These are phyloP conservation scores for Triplophysa siluroides DNA, from an alignment of 2,113 vertebrate genomes.

Conservation along the genomic window DNA sequence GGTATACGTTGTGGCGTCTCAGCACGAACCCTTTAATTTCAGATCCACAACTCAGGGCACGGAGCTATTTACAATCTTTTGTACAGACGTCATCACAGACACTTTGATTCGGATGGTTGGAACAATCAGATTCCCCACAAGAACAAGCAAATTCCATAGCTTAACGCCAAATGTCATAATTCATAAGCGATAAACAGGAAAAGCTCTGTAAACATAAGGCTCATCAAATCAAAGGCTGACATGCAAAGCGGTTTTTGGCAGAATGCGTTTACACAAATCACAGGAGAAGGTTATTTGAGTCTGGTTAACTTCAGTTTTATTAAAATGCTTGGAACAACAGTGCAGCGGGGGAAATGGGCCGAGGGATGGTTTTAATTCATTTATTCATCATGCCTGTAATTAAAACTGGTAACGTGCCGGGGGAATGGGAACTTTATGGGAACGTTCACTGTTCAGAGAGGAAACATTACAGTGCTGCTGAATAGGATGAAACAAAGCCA, in stretches of 20 bases:
- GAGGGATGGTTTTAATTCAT: slow-evolving; percentile 24
- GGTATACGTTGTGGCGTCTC: slow-evolving; percentile 54
- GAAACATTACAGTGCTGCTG: neutral
- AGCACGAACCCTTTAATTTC: slow-evolving; percentile 54
- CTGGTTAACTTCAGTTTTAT: slow-evolving; percentile 47
- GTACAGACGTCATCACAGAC: neutral
- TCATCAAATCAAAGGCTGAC: slow-evolving; percentile 29
- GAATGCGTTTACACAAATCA: slow-evolving; percentile 32
- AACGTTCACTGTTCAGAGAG: neutral
- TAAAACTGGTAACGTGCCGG: slow-evolving; percentile 2
- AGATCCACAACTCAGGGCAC: slow-evolving; percentile 49
- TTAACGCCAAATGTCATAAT: slow-evolving; percentile 27
- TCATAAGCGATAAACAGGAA: slow-evolving; percentile 23
- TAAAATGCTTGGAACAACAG: slow-evolving; percentile 27
- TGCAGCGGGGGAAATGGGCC: slow-evolving; percentile 1
- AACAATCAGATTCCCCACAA: neutral
- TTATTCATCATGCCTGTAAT: slow-evolving; percentile 43
- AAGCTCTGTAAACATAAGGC: slow-evolving; percentile 8
- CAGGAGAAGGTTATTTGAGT: neutral
- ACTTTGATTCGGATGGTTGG: neutral
- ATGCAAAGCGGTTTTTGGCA: slow-evolving; percentile 29
- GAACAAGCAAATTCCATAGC: slow-evolving; percentile 5
- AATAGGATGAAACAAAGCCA: slow-evolving; percentile 9
- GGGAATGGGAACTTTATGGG: neutral
- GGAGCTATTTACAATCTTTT: neutral